These are phyloP conservation scores for Rhagium mordax DNA, from an alignment of 2,888 invertebrate species.

Conservation along the genomic window DNA sequence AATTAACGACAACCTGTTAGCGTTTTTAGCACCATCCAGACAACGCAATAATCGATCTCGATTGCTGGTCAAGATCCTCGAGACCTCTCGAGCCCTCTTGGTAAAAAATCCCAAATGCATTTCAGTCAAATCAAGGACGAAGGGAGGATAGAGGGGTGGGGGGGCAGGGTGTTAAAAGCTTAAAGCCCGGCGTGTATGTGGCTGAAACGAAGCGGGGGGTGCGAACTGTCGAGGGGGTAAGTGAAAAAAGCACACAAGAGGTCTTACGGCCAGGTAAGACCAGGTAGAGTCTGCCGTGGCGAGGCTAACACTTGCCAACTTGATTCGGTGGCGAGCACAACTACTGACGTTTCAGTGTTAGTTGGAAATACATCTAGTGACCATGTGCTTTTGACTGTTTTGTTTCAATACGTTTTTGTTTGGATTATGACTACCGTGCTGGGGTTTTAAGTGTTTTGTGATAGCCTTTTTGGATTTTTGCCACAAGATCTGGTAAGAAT, in stretches of 20 bases:
- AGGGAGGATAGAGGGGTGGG: neutral
- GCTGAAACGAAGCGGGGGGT: constrained; percentile 31
- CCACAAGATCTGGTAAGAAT: neutral
- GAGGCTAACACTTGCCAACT: constrained; percentile 42
- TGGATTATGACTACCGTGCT: neutral
- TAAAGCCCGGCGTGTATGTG: constrained; percentile 32
- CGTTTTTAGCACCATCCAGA: neutral
- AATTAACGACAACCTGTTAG: constrained; percentile 10
- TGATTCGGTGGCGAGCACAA: constrained; percentile 38
- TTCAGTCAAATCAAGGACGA: constrained; percentile 34
- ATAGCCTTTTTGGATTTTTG: constrained; percentile 18
- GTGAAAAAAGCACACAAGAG: constrained; percentile 39
- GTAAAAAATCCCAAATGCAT: constrained; percentile 31
- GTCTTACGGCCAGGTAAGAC: constrained; percentile 43
- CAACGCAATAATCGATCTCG: constrained; percentile 5
- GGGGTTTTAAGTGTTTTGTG: constrained; percentile 15
- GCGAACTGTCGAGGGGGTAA: constrained; percentile 38
- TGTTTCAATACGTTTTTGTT: neutral
- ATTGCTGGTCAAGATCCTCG: constrained; percentile 33
- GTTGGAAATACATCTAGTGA: constrained; percentile 22
- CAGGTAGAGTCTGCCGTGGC: constrained; percentile 41
- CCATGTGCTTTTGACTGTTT: constrained; percentile 25
- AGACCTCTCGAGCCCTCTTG: neutral
- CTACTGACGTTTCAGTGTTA: constrained; percentile 17
- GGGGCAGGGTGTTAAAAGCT: constrained; percentile 29